Conservation (phyloP, 2,888 invertebrate genomes). For the Galeruca laticollis region DNA sequence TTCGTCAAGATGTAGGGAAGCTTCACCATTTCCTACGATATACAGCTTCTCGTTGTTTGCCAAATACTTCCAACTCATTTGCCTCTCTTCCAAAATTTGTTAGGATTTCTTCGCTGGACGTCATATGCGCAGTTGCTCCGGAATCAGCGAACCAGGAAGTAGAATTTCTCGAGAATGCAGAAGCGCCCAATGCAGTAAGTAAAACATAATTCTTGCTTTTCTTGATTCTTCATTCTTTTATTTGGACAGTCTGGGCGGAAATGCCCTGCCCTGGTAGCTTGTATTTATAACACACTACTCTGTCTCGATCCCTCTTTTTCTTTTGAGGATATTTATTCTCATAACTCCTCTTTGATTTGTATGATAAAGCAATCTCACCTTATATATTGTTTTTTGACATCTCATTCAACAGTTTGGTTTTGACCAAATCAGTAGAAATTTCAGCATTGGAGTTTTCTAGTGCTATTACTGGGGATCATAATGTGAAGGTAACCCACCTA, state of each 20-base stretch:
- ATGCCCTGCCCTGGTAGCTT: slow-evolving; percentile 6
- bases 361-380: background rate
- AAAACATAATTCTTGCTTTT: slow-evolving; percentile 16
- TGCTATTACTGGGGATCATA: slow-evolving; percentile 7
- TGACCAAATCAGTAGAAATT: slow-evolving; percentile 3
- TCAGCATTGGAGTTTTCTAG: slow-evolving; percentile 10
- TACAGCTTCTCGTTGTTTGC: slow-evolving; percentile 26
- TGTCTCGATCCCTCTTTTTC: slow-evolving; percentile 4
- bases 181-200: background rate
- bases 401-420: slow-evolving; percentile 10
- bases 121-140: slow-evolving; percentile 28
- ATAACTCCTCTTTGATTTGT: background rate
- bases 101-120: slow-evolving; percentile 14
- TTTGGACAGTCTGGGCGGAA: slow-evolving; percentile 6
- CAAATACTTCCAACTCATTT: slow-evolving; percentile 12
- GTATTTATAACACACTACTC: slow-evolving; percentile 7
- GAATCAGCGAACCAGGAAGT: no score
- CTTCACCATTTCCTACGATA: slow-evolving; percentile 17
- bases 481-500: background rate
- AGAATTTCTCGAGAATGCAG: slow-evolving; percentile 5
- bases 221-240: background rate
- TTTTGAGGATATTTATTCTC: slow-evolving; percentile 11
- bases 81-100: slow-evolving; percentile 1
- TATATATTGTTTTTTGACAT: background rate
- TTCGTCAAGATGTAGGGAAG: background rate